A percentile compares a stretch with the other conserved stretches of the same genome.
phyloP scores from a whole-genome alignment of 2,797 vertebrate genomes.

The Onychomys leucogaster region DNA sequence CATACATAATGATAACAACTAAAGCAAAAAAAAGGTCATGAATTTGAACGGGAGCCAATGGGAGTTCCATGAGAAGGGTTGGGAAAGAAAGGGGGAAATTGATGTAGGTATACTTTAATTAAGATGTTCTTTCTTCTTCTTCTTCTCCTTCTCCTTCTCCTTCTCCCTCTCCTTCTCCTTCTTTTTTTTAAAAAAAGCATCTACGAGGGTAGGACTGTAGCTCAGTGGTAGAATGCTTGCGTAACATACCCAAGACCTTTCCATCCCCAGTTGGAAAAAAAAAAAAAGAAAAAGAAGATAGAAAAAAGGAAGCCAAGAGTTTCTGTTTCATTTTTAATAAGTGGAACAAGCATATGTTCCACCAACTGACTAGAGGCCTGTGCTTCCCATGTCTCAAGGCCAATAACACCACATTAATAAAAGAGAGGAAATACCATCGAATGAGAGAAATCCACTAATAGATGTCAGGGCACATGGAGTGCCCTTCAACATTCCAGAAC shows the following conservation, averaged over 20 bases:
- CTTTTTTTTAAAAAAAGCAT: background rate
- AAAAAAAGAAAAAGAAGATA: background rate
- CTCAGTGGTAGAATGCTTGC: background rate
- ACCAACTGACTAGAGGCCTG: background rate
- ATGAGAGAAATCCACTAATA: conserved; percentile 4
- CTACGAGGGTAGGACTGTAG: background rate
- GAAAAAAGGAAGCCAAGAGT: background rate
- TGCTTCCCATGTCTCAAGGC: conserved; percentile 1
- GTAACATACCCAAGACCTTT: background rate
- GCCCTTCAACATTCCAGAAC: conserved; percentile 34
- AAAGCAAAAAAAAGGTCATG: background rate
- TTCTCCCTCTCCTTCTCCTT: no score
- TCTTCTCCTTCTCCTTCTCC: no score
- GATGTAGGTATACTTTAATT: background rate
- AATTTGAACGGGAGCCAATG: background rate
- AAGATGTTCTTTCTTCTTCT: background rate
- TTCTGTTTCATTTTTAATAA: conserved; percentile 59
- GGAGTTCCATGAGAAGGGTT: no score
- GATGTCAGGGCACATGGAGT: background rate
- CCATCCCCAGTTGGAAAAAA: background rate
- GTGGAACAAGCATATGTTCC: background rate
- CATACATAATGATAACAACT: background rate
- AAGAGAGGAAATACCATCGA: background rate
- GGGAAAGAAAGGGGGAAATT: background rate
- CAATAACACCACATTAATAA: conserved; percentile 21